Evolutionary conservation across 2,113 vertebrate species (phyloP).

Genomic region (Ondatra zibethicus): DNA sequence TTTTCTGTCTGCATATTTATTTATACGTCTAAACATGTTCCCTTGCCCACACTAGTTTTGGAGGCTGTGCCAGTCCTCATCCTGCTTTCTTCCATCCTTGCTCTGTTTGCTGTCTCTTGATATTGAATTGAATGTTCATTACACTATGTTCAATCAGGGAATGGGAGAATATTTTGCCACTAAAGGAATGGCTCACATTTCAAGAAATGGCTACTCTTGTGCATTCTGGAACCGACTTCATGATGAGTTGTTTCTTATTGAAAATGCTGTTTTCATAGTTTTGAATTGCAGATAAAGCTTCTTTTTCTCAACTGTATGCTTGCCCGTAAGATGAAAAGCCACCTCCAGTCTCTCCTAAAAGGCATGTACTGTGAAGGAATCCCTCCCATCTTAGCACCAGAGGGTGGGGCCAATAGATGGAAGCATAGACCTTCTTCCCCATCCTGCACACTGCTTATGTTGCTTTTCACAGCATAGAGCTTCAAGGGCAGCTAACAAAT

Average conservation of each 20-base stretch:
- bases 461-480: not conserved
- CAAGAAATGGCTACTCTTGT: not conserved
- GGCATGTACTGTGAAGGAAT: not conserved
- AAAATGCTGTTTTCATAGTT: not conserved
- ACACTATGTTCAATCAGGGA: not conserved
- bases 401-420: not conserved
- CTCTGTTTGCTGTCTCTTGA: not conserved
- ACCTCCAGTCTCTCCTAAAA: not conserved
- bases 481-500: not conserved
- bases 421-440: not conserved
- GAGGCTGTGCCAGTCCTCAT: not conserved
- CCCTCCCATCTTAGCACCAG: too few relatives aligned
- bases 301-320: not conserved
- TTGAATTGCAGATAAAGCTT: not conserved
- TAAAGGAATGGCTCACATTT: not conserved
- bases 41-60: not conserved
- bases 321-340: not conserved
- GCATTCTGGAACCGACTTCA: not conserved
- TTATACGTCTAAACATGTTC: not conserved
- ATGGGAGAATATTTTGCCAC: not conserved
- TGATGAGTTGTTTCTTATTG: not conserved
- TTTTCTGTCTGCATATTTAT: not conserved
- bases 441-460: not conserved
- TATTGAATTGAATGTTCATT: not conserved
- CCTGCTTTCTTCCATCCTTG: not conserved